A percentile compares a stretch with the other conserved stretches of the same genome.
phyloP scores from a whole-genome alignment of 2,797 vertebrate genomes.

The Acestrorhynchus altus region DNA sequence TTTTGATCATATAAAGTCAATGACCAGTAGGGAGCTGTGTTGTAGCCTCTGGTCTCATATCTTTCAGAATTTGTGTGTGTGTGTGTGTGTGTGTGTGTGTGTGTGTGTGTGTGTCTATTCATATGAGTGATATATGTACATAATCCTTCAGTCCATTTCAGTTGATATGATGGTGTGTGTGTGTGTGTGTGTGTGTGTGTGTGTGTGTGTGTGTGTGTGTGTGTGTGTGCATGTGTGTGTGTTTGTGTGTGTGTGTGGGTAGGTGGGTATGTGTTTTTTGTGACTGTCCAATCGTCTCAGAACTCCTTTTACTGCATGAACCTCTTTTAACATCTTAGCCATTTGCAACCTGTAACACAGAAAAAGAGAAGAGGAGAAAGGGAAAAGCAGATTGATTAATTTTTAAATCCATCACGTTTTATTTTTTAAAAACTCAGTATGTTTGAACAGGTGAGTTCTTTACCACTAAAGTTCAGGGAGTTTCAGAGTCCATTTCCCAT shows the following conservation, averaged over 20 bases:
- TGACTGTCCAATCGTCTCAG: background rate
- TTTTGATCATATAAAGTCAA: constrained; percentile 22
- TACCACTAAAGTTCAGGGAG: background rate
- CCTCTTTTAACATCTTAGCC: background rate
- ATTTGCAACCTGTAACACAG: constrained; percentile 37
- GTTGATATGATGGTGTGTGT: constrained; percentile 19
- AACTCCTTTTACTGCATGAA: background rate
- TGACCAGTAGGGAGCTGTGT: background rate
- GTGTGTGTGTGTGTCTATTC: background rate
- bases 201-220: constrained; percentile 17
- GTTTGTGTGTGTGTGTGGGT: constrained; percentile 17
- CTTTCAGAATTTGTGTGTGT: background rate
- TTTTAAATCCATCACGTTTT: background rate
- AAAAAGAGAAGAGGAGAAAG: background rate
- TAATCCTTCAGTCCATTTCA: constrained; percentile 16
- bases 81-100: background rate
- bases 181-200: too few relatives aligned
- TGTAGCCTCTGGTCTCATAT: constrained; percentile 23
- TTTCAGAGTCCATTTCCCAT: background rate
- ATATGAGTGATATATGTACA: constrained; percentile 27
- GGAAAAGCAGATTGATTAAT: background rate
- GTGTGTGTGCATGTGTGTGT: constrained; percentile 23
- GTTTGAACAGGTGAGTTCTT: background rate
- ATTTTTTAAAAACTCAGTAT: background rate
- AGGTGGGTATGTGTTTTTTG: constrained; percentile 8